These are phyloP conservation scores for Mormoops blainvillei DNA, from an alignment of 2,113 vertebrate species.

Conservation along the genomic window DNA sequence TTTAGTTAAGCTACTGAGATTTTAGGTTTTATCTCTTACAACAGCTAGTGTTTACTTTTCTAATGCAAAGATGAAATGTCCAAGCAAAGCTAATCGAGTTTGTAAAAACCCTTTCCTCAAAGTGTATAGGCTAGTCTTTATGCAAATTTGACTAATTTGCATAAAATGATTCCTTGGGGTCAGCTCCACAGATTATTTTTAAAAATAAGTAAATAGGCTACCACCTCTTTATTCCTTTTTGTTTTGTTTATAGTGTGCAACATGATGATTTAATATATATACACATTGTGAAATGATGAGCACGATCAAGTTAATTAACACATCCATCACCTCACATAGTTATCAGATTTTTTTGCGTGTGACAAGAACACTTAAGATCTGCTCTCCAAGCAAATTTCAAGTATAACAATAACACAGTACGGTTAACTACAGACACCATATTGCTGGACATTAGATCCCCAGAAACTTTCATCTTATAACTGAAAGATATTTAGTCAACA, in stretches of 20 bases:
- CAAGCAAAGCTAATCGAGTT: neutral
- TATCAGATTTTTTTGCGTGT: neutral
- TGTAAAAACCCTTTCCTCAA: neutral
- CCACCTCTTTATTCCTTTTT: neutral
- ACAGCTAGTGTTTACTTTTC: slow-evolving; percentile 28
- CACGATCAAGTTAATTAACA: neutral
- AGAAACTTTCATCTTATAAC: neutral
- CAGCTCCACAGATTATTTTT: neutral
- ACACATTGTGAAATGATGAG: neutral
- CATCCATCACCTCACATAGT: neutral
- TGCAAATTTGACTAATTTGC: neutral
- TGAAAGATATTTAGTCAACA: neutral
- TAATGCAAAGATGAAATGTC: neutral
- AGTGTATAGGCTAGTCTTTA: neutral
- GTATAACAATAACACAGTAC: neutral
- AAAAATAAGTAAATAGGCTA: neutral
- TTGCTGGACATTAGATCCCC: neutral
- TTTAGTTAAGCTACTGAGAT: slow-evolving; percentile 9
- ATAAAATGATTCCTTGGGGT: neutral
- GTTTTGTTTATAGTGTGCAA: neutral
- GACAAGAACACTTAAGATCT: neutral
- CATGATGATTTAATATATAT: neutral
- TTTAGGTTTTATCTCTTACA: slow-evolving; percentile 8
- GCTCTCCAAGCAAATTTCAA: neutral
- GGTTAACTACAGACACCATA: neutral